Percentiles rank a stretch among this genome's conserved stretches.
Evolutionary conservation across 2,797 vertebrate genomes (phyloP).

Genomic region (Melanotaenia maccullochi): DNA sequence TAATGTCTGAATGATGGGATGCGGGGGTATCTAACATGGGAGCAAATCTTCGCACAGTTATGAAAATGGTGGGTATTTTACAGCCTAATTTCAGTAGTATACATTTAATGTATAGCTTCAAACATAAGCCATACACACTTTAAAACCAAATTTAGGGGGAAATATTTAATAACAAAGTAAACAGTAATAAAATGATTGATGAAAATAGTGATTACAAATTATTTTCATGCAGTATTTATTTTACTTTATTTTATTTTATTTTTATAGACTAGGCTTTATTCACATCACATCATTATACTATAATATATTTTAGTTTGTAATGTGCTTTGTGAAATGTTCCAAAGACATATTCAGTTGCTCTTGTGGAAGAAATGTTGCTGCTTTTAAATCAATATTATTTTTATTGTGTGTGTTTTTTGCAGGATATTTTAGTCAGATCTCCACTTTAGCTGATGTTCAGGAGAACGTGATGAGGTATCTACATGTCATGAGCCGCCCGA

Average conservation of each 20-base stretch:
- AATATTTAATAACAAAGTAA: neutral
- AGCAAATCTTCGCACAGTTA: neutral
- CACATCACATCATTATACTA: neutral
- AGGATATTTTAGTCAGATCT: constrained; percentile 99
- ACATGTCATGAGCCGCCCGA: constrained; percentile 96
- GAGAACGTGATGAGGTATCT: constrained; percentile 99
- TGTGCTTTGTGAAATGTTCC: neutral
- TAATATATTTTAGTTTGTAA: neutral
- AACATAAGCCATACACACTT: neutral
- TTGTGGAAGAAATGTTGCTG: neutral
- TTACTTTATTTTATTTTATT: too few relatives aligned
- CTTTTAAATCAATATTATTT: neutral
- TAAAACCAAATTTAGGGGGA: neutral
- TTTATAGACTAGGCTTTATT: neutral
- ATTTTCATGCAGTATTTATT: neutral
- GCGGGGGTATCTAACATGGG: neutral
- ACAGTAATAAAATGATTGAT: neutral
- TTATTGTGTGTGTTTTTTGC: constrained; percentile 34
- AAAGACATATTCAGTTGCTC: neutral
- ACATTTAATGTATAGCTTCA: neutral
- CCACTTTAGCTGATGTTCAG: constrained; percentile 96
- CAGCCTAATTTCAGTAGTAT: neutral
- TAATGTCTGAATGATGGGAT: neutral
- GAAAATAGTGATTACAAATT: neutral
- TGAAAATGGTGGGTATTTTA: neutral